Evolutionary conservation across 2,113 vertebrate genomes (phyloP).

Genomic region (Sebastes schlegelii): DNA sequence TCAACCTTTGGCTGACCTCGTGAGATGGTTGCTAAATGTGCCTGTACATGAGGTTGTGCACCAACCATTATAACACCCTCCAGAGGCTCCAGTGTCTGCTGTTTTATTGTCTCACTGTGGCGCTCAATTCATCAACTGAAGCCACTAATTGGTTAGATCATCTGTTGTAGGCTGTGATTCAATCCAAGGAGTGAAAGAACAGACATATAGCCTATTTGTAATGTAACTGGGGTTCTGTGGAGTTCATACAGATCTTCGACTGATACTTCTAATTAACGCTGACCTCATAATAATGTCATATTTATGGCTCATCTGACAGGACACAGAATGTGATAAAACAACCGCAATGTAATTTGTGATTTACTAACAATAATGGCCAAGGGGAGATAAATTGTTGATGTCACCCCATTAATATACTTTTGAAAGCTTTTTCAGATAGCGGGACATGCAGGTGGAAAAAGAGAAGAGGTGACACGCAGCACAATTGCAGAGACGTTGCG

Average conservation of each 20-base stretch:
- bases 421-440: constrained; percentile 8
- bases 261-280: constrained; percentile 37
- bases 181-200: constrained; percentile 54
- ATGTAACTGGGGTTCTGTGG: constrained; percentile 29
- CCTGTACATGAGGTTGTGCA: constrained; percentile 52
- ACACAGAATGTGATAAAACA: constrained; percentile 25
- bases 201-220: constrained; percentile 40
- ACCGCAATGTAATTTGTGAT: constrained; percentile 2
- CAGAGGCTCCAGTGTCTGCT: constrained; percentile 43
- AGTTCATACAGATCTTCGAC: constrained; percentile 39
- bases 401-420: constrained; percentile 9
- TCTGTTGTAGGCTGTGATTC: constrained; percentile 57
- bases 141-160: constrained; percentile 78
- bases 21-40: constrained; percentile 65
- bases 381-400: constrained; percentile 7
- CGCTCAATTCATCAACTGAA: constrained; percentile 72
- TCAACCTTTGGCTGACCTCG: constrained; percentile 47
- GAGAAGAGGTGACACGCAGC: constrained; percentile 1
- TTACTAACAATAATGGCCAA: constrained; percentile 9
- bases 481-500: constrained; percentile 30
- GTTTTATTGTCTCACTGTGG: constrained; percentile 66
- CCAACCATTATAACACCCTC: constrained; percentile 66
- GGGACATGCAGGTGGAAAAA: background rate
- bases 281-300: constrained; percentile 53
- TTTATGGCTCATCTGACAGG: constrained; percentile 36